Percentiles rank a stretch among this genome's conserved stretches.
These are phyloP conservation scores for Dryobota labecula DNA, from an alignment of 2,888 invertebrate species.

Conservation along the genomic window DNA sequence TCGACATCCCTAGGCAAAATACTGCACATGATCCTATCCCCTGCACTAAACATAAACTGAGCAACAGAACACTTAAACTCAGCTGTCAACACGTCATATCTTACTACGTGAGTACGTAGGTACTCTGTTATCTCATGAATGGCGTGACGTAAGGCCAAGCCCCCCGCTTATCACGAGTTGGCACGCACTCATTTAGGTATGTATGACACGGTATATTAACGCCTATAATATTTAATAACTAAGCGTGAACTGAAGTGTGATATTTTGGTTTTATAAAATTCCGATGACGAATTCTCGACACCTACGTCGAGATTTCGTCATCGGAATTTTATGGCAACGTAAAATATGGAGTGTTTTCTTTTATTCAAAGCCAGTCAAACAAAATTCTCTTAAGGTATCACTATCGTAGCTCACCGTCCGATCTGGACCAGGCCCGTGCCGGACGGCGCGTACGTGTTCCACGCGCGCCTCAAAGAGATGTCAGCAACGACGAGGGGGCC, in stretches of 20 bases:
- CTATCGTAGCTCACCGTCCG: too few relatives aligned
- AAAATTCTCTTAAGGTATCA: too few relatives aligned
- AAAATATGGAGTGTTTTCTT: too few relatives aligned
- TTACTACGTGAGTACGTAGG: background rate
- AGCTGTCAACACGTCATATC: conserved; percentile 34
- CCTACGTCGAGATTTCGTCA: background rate
- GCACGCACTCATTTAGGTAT: background rate
- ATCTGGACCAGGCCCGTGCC: too few relatives aligned
- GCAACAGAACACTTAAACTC: too few relatives aligned
- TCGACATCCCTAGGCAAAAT: background rate
- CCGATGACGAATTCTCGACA: too few relatives aligned
- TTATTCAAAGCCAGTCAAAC: too few relatives aligned
- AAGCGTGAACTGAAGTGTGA: conserved; percentile 22
- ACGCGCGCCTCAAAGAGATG: too few relatives aligned
- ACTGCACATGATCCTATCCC: background rate
- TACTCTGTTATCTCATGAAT: conserved; percentile 55
- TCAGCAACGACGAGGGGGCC: too few relatives aligned
- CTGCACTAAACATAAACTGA: background rate
- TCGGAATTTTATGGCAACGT: too few relatives aligned
- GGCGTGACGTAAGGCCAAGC: conserved; percentile 62
- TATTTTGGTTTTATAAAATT: too few relatives aligned
- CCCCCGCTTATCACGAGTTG: conserved; percentile 49
- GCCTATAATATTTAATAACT: background rate
- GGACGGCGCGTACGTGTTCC: too few relatives aligned
- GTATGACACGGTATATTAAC: conserved; percentile 23